Conservation (phyloP, 2,888 invertebrate genomes). For the Margaritifera margaritifera region DNA sequence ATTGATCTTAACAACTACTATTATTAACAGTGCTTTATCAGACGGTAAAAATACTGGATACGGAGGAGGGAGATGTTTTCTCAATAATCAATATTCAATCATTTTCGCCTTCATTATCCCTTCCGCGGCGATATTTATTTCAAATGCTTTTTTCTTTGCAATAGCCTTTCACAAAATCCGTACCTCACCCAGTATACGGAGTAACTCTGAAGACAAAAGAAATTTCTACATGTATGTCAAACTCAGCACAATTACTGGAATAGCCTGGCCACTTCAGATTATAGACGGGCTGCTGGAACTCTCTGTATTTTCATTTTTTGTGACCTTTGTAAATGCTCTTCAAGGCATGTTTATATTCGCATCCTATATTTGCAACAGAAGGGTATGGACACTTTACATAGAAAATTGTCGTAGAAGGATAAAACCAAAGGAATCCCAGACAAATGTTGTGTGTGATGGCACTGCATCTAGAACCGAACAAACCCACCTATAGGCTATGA, state of each 20-base stretch:
- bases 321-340: constrained; percentile 42
- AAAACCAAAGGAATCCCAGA: too few relatives aligned
- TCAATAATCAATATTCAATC: constrained; percentile 17
- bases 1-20: constrained; percentile 16
- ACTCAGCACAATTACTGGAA: constrained; percentile 50
- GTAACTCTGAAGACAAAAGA: constrained; percentile 24
- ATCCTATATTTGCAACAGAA: constrained; percentile 42
- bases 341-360: constrained; percentile 55
- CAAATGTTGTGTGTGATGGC: too few relatives aligned
- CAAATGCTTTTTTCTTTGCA: constrained; percentile 43
- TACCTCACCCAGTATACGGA: constrained; percentile 14
- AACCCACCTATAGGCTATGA: too few relatives aligned
- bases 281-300: constrained; percentile 43
- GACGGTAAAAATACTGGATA: constrained; percentile 27
- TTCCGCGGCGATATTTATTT: constrained; percentile 27
- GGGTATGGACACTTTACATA: constrained; percentile 39
- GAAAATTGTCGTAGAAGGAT: background rate
- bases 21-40: constrained; percentile 12
- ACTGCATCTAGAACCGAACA: too few relatives aligned
- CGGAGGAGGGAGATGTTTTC: constrained; percentile 30
- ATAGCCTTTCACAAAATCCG: constrained; percentile 37
- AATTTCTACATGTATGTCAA: constrained; percentile 46
- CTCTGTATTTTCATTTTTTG: constrained; percentile 40
- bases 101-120: constrained; percentile 45
- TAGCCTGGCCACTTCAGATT: constrained; percentile 55